phyloP scores from a whole-genome alignment of 2,113 vertebrate species.

The Hyperopisus bebe region DNA sequence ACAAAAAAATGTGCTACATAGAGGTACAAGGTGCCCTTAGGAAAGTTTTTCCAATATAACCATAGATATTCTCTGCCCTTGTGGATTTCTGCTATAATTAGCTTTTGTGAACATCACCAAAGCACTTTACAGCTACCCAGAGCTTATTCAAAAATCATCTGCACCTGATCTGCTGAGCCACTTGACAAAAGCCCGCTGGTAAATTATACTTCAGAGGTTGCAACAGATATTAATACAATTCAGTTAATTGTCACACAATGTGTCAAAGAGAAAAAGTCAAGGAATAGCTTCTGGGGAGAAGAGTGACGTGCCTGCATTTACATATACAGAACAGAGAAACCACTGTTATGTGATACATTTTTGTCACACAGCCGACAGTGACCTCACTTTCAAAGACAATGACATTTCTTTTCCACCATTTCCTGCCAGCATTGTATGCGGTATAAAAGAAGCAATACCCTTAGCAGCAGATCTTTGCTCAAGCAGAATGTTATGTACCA shows the following conservation, averaged over 20 bases:
- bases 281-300: not conserved
- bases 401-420: not conserved
- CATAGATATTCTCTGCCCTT: not conserved
- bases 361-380: not conserved
- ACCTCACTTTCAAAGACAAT: not conserved
- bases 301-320: not conserved
- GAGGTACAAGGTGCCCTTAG: not conserved
- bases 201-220: not conserved
- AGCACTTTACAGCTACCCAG: not conserved
- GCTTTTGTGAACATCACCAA: not conserved
- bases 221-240: not conserved
- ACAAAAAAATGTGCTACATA: not conserved
- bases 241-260: not conserved
- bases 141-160: not conserved
- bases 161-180: not conserved
- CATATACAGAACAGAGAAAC: not conserved
- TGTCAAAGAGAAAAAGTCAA: not conserved
- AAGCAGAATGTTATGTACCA: not conserved
- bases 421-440: not conserved
- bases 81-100: not conserved
- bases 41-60: not conserved
- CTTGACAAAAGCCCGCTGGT: not conserved
- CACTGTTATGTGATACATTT: not conserved
- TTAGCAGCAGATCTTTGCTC: not conserved
- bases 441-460: not conserved